A percentile compares a stretch with the other conserved stretches of the same genome.
phyloP scores from a whole-genome alignment of 2,888 invertebrate genomes.

The Hedychridium roseum region DNA sequence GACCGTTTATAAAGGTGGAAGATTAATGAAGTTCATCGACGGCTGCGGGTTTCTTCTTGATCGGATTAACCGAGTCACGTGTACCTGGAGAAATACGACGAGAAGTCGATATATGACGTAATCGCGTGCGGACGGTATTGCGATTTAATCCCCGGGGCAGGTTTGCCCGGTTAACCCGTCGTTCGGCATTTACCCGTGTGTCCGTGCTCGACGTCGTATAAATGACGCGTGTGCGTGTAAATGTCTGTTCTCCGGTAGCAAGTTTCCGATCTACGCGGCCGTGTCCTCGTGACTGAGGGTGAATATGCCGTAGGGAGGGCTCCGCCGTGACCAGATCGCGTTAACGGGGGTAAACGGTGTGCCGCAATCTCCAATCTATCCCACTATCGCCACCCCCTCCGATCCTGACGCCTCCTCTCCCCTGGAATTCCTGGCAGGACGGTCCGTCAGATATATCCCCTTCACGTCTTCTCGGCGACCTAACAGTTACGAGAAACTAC shows the following conservation, averaged over 20 bases:
- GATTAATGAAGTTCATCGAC: too few relatives aligned
- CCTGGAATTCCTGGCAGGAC: too few relatives aligned
- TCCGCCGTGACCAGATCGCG: slow-evolving; percentile 24
- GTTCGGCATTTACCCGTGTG: slow-evolving; percentile 2
- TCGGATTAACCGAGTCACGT: too few relatives aligned
- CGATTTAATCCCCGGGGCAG: slow-evolving; percentile 28
- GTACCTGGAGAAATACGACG: too few relatives aligned
- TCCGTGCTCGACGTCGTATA: too few relatives aligned
- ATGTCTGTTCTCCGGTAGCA: slow-evolving; percentile 5
- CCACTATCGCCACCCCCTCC: slow-evolving; percentile 18
- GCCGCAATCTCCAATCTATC: slow-evolving; percentile 31
- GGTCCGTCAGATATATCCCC: too few relatives aligned
- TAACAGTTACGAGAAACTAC: too few relatives aligned
- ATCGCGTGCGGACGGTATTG: slow-evolving; percentile 21
- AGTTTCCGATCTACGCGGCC: slow-evolving; percentile 7
- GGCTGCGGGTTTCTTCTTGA: too few relatives aligned
- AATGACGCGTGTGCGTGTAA: too few relatives aligned
- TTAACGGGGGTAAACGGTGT: slow-evolving; percentile 32
- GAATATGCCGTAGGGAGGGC: slow-evolving; percentile 19
- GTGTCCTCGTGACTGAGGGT: slow-evolving; percentile 7
- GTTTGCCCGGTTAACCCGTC: slow-evolving; percentile 22
- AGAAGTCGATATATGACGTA: slow-evolving; percentile 25
- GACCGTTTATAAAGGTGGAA: too few relatives aligned
- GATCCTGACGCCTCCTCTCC: not conserved
- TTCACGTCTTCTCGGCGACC: too few relatives aligned